Percentiles rank a stretch among this genome's conserved stretches.
Conservation (phyloP, 2,797 vertebrate genomes). For the Strix occidentalis region DNA sequence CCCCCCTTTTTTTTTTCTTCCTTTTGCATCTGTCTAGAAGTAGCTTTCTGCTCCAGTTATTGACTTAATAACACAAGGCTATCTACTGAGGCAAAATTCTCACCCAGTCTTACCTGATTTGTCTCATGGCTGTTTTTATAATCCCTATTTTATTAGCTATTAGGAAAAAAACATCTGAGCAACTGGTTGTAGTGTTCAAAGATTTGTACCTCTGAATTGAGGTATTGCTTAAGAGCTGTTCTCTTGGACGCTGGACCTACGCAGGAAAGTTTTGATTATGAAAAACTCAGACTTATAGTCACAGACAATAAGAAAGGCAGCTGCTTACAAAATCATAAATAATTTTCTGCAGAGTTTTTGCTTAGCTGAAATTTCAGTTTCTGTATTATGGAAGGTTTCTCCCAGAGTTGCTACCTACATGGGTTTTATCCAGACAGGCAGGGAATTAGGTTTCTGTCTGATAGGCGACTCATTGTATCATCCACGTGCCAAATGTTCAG, state of each 20-base stretch:
- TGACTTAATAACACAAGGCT: constrained; percentile 18
- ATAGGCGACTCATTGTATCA: background rate
- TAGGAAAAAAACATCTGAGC: background rate
- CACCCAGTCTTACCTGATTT: constrained; percentile 3
- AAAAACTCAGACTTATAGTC: background rate
- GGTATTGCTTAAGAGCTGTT: background rate
- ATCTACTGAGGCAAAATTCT: background rate
- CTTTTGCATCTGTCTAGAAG: constrained; percentile 42
- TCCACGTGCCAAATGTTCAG: background rate
- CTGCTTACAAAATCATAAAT: background rate
- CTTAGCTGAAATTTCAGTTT: background rate
- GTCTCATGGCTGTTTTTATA: background rate
- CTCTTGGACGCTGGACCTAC: background rate
- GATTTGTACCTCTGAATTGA: background rate
- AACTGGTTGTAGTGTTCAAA: background rate
- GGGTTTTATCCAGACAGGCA: background rate
- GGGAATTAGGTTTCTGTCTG: background rate
- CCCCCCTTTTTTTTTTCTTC: background rate
- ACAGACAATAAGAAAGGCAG: background rate
- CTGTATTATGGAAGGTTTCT: background rate
- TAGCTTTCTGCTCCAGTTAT: constrained; percentile 59
- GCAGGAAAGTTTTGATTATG: background rate
- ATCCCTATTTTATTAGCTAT: background rate
- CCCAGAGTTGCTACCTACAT: background rate
- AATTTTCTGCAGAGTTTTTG: background rate